A percentile compares a stretch with the other conserved stretches of the same genome.
These are phyloP conservation scores for Coenonympha arcania DNA, from an alignment of 2,888 invertebrate species.

Conservation along the genomic window DNA sequence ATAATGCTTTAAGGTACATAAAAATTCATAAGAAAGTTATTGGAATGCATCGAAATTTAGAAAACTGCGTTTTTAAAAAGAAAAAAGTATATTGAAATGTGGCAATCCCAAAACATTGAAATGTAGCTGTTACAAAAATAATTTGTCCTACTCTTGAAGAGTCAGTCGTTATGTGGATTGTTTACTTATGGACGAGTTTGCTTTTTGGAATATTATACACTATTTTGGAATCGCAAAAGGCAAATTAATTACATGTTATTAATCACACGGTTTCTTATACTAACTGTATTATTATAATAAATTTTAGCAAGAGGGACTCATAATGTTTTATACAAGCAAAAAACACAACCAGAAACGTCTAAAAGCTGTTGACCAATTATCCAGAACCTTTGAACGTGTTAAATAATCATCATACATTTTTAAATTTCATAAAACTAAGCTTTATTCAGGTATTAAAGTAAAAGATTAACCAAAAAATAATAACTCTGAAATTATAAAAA, in stretches of 20 bases:
- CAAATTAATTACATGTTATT: slow-evolving; percentile 2
- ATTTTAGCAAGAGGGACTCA: neutral
- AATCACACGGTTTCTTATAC: slow-evolving; percentile 1
- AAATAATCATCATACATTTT: too few species aligned
- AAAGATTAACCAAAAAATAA: neutral
- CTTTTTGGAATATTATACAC: slow-evolving; percentile 2
- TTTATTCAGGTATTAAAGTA: too few species aligned
- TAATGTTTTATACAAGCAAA: neutral
- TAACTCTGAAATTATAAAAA: neutral
- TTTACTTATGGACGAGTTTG: slow-evolving; percentile 5
- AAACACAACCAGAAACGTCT: slow-evolving; percentile 7
- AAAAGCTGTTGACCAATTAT: too few species aligned
- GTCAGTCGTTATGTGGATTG: slow-evolving; percentile 15
- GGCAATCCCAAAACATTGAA: slow-evolving; percentile 29
- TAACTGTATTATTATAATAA: neutral
- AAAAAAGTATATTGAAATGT: slow-evolving; percentile 15
- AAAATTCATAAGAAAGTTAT: neutral
- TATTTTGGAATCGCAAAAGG: slow-evolving; percentile 8
- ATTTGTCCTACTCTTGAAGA: slow-evolving; percentile 39
- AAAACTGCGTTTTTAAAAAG: neutral
- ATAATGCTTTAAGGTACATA: too few species aligned
- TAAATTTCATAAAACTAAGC: too few species aligned
- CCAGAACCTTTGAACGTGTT: too few species aligned
- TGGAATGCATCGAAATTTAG: neutral
- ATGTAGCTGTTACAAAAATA: slow-evolving; percentile 60